A percentile compares a stretch with the other conserved stretches of the same genome.
Evolutionary conservation across 1,140 invertebrate genomes (phyloP).

Genomic region (Bombus pascuorum): DNA sequence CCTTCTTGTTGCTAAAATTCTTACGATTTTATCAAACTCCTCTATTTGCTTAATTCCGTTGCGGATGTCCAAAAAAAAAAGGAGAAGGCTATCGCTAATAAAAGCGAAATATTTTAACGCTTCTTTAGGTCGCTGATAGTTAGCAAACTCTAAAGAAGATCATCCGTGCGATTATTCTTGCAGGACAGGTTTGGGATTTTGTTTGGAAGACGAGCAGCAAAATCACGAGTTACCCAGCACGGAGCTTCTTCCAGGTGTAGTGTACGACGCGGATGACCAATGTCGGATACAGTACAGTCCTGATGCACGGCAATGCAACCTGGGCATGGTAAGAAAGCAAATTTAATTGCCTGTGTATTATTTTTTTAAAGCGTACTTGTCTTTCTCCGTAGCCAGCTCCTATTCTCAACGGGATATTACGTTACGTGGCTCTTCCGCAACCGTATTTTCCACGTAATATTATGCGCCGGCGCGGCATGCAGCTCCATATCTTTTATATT

Average conservation of each 20-base stretch:
- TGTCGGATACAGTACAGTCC: slow-evolving; percentile 78
- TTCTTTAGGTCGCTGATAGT: not conserved
- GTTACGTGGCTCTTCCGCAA: slow-evolving; percentile 2
- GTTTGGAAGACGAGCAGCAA: slow-evolving; percentile 40
- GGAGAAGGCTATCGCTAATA: not conserved
- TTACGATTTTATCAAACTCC: not conserved
- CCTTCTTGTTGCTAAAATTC: not conserved
- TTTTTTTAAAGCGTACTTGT: not conserved
- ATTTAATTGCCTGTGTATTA: not conserved
- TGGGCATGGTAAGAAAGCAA: slow-evolving; percentile 38
- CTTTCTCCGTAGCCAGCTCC: too few relatives aligned
- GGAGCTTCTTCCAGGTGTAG: slow-evolving; percentile 82
- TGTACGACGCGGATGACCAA: slow-evolving; percentile 85
- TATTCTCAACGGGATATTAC: slow-evolving; percentile 17
- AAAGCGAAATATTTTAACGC: not conserved
- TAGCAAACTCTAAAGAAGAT: not conserved
- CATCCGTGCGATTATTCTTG: not conserved
- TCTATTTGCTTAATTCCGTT: not conserved
- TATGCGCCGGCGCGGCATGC: not conserved
- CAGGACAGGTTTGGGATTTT: slow-evolving; percentile 48
- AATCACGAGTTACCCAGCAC: slow-evolving; percentile 65
- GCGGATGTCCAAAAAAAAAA: too few relatives aligned
- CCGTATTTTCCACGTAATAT: slow-evolving; percentile 32
- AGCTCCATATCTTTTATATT: slow-evolving; percentile 19
- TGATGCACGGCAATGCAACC: slow-evolving; percentile 57